Evolutionary conservation across 2,113 vertebrate genomes (phyloP), one percentile per base, ranked within the genome.

Genomic region (Columba livia): DNA sequence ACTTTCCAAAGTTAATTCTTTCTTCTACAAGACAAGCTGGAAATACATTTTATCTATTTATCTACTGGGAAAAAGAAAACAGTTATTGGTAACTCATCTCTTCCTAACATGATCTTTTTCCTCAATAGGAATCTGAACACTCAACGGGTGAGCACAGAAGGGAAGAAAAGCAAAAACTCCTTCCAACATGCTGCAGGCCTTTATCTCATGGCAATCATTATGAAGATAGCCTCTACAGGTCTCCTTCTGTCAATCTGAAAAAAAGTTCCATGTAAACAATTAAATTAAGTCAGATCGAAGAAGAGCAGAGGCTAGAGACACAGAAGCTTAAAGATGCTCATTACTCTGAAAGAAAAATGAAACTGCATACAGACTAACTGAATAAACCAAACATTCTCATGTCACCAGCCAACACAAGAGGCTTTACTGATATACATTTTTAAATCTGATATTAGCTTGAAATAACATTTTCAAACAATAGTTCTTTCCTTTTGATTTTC

Each of bases 381-480:
- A 54, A 62, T 40, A 85, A 85, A 60, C 31, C n/a, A 6, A 51
- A 71, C 0, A 0, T 60, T 72, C 85, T 72, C 40, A 15, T 29
- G 18, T 75, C 53, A 69, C 32, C 47, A 86, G 66, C 31, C 47
- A 53, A 86, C 28, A 84, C 14, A 83, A 90, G 38, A 70, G 36
- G 11, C 29, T 66, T 81, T 24, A 83, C 10, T 81, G 66, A 74
- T 56, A 73, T 1, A 34, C 80, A 64, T 74, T 79, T 93, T 91
- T 69, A 40, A 79, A 93, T 65, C n/a, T 91, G 73, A 72, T 74
- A 82, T 91, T 65, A 86, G 31, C n/a, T 84, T 84, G 53, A 92
- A 96, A 81, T 50, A 90, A 92, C 54, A 56, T 89, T 85, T 84
- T 79, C 82, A 93, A 91, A 94, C 24, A 75, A 57, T 38, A 42